phyloP scores from a whole-genome alignment of 2,888 invertebrate genomes.

The Drosophila ustulata region DNA sequence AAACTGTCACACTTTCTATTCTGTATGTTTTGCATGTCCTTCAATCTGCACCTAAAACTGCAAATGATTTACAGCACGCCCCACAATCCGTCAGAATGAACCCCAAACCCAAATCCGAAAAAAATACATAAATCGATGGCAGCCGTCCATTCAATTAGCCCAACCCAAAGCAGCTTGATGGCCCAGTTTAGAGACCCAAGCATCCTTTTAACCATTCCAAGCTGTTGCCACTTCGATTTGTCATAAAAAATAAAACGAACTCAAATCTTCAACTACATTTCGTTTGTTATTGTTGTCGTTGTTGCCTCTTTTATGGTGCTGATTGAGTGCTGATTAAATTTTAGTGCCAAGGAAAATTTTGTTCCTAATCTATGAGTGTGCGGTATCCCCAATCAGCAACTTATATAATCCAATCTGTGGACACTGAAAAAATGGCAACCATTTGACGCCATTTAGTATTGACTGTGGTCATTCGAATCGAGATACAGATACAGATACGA shows the following conservation, averaged over 20 bases:
- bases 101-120: slow-evolving; percentile 21
- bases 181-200: slow-evolving; percentile 40
- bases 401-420: slow-evolving; percentile 33
- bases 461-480: slow-evolving; percentile 8
- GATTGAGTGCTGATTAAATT: slow-evolving; percentile 64
- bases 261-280: slow-evolving; percentile 36
- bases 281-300: slow-evolving; percentile 18
- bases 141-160: slow-evolving; percentile 69
- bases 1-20: slow-evolving; percentile 15
- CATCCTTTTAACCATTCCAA: slow-evolving; percentile 48
- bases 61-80: slow-evolving; percentile 67
- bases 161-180: slow-evolving; percentile 43
- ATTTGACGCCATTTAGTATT: slow-evolving; percentile 14
- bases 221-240: slow-evolving; percentile 53
- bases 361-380: slow-evolving; percentile 34
- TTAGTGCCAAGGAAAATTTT: slow-evolving; percentile 56
- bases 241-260: slow-evolving; percentile 33
- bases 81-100: slow-evolving; percentile 4
- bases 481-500: slow-evolving; percentile 1
- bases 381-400: slow-evolving; percentile 39
- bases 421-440: slow-evolving; percentile 5
- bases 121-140: slow-evolving; percentile 48
- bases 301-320: slow-evolving; percentile 40
- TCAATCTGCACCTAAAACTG: slow-evolving; percentile 60
- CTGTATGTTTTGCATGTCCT: slow-evolving; percentile 66